These are phyloP conservation scores for Atherinomorus stipes DNA, from an alignment of 2,113 vertebrate species.

Conservation along the genomic window DNA sequence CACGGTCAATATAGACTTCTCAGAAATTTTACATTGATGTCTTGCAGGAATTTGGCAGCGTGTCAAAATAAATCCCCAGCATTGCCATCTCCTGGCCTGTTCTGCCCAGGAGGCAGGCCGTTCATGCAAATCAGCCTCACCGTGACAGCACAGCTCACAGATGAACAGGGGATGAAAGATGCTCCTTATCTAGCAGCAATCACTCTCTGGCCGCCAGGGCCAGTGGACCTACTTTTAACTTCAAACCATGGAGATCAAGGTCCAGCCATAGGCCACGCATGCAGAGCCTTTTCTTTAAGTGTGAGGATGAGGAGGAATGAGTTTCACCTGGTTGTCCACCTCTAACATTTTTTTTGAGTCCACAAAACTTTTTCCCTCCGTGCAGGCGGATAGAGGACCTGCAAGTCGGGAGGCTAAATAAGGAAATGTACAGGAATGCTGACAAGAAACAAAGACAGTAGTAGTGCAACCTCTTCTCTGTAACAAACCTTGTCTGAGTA, in stretches of 20 bases:
- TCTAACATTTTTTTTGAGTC: constrained; percentile 40
- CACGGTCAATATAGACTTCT: constrained; percentile 61
- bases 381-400: neutral
- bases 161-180: constrained; percentile 84
- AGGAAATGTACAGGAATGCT: constrained; percentile 5
- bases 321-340: constrained; percentile 49
- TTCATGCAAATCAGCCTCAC: constrained; percentile 71
- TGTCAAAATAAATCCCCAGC: constrained; percentile 74
- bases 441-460: neutral
- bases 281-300: constrained; percentile 77
- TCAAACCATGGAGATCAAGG: constrained; percentile 84
- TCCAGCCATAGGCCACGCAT: constrained; percentile 75
- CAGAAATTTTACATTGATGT: constrained; percentile 55
- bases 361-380: neutral
- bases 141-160: constrained; percentile 67
- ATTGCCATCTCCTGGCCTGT: constrained; percentile 42
- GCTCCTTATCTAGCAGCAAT: constrained; percentile 82
- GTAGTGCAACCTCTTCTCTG: too few species aligned
- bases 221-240: constrained; percentile 83
- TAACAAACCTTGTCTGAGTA: constrained; percentile 5
- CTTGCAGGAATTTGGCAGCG: constrained; percentile 49
- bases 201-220: constrained; percentile 74
- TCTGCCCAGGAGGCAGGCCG: constrained; percentile 67
- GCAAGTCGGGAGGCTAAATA: neutral
- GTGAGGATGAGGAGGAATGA: constrained; percentile 49